Evolutionary conservation across 2,113 vertebrate genomes (phyloP).

Genomic region (Hippocampus mohnikei): DNA sequence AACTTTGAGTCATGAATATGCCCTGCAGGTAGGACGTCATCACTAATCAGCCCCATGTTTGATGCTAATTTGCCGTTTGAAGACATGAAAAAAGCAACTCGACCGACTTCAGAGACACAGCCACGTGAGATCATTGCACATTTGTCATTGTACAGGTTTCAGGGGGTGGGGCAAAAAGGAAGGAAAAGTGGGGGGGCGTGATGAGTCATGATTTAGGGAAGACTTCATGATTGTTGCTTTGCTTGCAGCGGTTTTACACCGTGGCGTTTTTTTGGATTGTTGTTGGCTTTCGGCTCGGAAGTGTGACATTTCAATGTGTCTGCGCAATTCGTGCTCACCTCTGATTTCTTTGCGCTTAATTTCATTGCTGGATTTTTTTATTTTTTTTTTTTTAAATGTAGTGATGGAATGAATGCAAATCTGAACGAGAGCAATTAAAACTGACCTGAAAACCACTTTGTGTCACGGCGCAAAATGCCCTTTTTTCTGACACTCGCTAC

Average conservation of each 20-base stretch:
- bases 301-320: background rate
- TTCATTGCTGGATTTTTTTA: background rate
- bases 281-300: background rate
- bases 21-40: background rate
- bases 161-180: background rate
- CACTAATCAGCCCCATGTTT: background rate
- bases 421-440: background rate
- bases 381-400: background rate
- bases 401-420: too few relatives aligned
- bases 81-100: background rate
- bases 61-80: background rate
- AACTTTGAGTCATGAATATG: slow-evolving; percentile 1
- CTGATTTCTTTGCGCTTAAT: background rate
- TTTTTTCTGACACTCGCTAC: too few relatives aligned
- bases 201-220: slow-evolving; percentile 3
- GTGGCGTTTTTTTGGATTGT: background rate
- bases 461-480: background rate
- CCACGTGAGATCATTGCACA: background rate
- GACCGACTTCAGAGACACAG: background rate
- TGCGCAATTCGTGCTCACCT: background rate
- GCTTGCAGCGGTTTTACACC: background rate
- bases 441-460: background rate
- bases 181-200: background rate
- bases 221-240: background rate
- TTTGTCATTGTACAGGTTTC: background rate